Base-by-base conservation (phyloP, 2,113 vertebrate genomes). In the Triplophysa dalaica region DNA sequence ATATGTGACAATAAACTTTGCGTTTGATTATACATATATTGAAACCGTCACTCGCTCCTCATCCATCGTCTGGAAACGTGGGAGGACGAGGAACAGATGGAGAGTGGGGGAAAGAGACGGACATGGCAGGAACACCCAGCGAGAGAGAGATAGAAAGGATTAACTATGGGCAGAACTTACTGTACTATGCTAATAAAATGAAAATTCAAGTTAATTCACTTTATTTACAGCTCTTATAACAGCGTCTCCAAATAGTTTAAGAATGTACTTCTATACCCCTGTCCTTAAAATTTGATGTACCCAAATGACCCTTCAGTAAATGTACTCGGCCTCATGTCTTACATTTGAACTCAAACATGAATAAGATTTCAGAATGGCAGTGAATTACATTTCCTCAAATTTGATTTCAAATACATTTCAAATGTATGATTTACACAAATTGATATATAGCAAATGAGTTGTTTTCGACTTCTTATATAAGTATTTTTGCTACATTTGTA, bases 81-180 rank as follows among this genome's bases (percentile, higher is more conserved):
- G 70, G 54, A 60, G 70, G 70, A 73, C 12, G 16, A 60, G 54
- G 54, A 73, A 60, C 70, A 73, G 70, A 73, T 73, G 70, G 70
- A 41, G 54, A 73, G 54, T 60, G 54, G 70, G 70, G 33, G 33
- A 73, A 60, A 73, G 13, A 73, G 54, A 60, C 13, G 70, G 70
- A 73, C 70, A 73, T 73, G 22, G 70, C 70, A 73, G 70, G 70
- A 73, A 73, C 70, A 73, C 33, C 70, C 54, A 43, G 70, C 8
- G 54, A 60, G 52, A 22, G 19, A 58, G 69, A 52, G 61, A 9
- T 11, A 17, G 67, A 26, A 22, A 0, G n/a, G 26, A 13, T 4
- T 52, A 12, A 60, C 43, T 73, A 73, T 21, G 12, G 52, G 70
- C 60, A 73, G 70, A 8, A 60, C 70, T 73, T 7, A 0, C 33